Percentiles rank a stretch among this genome's conserved stretches.
These are phyloP conservation scores for Conopomorpha cramerella DNA, from an alignment of 1,140 invertebrate genomes.

Conservation along the genomic window DNA sequence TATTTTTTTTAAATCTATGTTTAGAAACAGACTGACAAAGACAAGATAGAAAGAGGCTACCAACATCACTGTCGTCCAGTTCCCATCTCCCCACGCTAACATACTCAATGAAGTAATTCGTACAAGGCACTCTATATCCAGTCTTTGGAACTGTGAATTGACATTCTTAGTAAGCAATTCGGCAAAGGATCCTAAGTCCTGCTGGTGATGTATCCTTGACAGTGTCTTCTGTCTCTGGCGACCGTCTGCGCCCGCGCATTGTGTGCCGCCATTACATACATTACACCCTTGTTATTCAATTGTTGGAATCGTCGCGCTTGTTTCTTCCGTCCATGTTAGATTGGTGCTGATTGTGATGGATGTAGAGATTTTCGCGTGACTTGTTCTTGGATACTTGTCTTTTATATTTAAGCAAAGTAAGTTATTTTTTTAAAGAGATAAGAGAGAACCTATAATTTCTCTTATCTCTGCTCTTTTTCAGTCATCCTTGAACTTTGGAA, in stretches of 20 bases:
- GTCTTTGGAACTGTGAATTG: too few relatives aligned
- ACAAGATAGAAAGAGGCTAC: neutral
- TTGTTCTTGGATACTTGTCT: neutral
- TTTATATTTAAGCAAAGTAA: neutral
- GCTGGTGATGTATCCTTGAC: too few relatives aligned
- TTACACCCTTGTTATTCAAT: constrained; percentile 54
- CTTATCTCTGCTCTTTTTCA: neutral
- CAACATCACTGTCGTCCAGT: neutral
- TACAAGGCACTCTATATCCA: too few relatives aligned
- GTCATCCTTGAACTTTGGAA: neutral
- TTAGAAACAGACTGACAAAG: neutral
- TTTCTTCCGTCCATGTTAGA: neutral
- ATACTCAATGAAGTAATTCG: neutral
- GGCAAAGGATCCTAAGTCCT: constrained; percentile 1
- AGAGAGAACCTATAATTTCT: neutral
- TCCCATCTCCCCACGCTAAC: neutral
- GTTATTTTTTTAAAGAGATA: neutral
- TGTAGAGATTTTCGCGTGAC: neutral
- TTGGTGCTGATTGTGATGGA: too few relatives aligned
- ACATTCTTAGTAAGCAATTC: neutral
- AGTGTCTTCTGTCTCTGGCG: too few relatives aligned
- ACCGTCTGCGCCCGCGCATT: constrained; percentile 22
- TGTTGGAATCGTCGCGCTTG: constrained; percentile 10
- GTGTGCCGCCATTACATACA: constrained; percentile 44
- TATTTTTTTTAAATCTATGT: neutral